phyloP scores from a whole-genome alignment of 1,140 invertebrate species.

The Melanaphis sacchari region DNA sequence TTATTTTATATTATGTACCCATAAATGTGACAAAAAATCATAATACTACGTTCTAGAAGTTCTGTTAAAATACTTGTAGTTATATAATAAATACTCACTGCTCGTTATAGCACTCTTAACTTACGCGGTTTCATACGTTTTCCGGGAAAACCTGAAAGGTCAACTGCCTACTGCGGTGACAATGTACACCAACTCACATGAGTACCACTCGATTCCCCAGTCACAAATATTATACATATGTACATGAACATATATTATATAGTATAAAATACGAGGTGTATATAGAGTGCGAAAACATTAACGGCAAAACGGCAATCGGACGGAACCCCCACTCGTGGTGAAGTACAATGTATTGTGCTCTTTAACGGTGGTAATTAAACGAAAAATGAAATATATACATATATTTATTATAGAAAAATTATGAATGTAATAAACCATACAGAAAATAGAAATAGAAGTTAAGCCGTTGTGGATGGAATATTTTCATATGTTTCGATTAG shows the following conservation, averaged over 20 bases:
- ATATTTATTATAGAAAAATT: not conserved
- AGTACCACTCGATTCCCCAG: not conserved
- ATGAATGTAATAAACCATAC: not conserved
- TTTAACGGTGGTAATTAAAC: not conserved
- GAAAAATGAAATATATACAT: not conserved
- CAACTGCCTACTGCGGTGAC: not conserved
- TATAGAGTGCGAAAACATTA: not conserved
- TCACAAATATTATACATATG: not conserved
- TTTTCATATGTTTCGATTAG: not conserved
- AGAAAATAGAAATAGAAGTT: not conserved
- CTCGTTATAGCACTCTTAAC: not conserved
- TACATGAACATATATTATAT: not conserved
- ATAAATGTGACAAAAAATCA: not conserved
- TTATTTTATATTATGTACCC: not conserved
- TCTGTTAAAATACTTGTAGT: not conserved
- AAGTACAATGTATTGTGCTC: not conserved
- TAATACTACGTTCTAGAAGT: not conserved
- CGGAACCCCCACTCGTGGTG: not conserved
- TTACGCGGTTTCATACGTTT: not conserved
- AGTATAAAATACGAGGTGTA: not conserved
- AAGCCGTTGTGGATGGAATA: not conserved
- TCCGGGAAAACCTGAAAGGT: not conserved
- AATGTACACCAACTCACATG: not conserved
- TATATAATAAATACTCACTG: not conserved
- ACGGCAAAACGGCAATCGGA: not conserved